Evolutionary conservation across 2,113 vertebrate species (phyloP), one percentile per base, ranked within the genome.

Genomic region (Formicarius rufipectus): DNA sequence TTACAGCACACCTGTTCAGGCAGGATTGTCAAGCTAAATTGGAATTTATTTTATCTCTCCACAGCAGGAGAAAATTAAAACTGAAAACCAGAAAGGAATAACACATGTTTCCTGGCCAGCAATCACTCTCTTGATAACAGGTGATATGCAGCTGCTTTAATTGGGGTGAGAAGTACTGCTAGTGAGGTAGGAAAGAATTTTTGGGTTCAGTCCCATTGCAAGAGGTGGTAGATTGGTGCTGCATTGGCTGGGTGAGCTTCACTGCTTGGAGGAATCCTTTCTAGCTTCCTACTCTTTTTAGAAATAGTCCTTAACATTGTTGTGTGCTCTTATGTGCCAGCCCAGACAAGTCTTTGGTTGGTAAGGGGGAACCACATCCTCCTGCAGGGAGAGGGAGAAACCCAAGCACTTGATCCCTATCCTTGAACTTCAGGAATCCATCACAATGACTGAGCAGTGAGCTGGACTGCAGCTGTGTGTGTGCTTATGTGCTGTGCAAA

Each of bases 361-460:
- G 21, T 31, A 59, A 47, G 30, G 19, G 15, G 3, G 4, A n/a
- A 5, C 16, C 21, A 14, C 1, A 3, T 49, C 42, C 31, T 67
- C 19, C 33, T 49, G 60, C 0, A 0, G 7, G 42, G 30, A 72
- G 42, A 71, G 42, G 20, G 40, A 69, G 25, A n/a, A 18, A 17
- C 17, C 49, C 22, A 37, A 40, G n/a, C 9, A 6, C 7, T 55
- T 33, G 17, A 4, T 59, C 22, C 18, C 67, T 45, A 9, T 45
- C 52, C n/a, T 40, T 58, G 47, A 84, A 33, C 53, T 68, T 40
- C 30, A 40, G 90, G 52, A 75, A 53, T 12, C 23, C 52, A 35
- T 35, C 1, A 5, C 12, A 0, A 0, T 18, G 37, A 12, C 18
- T 1, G 0, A 40, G 56, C 1, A 3, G 1, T 2, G 25, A 80